Conservation (phyloP, 2,888 invertebrate species). For the Melanargia galathea region DNA sequence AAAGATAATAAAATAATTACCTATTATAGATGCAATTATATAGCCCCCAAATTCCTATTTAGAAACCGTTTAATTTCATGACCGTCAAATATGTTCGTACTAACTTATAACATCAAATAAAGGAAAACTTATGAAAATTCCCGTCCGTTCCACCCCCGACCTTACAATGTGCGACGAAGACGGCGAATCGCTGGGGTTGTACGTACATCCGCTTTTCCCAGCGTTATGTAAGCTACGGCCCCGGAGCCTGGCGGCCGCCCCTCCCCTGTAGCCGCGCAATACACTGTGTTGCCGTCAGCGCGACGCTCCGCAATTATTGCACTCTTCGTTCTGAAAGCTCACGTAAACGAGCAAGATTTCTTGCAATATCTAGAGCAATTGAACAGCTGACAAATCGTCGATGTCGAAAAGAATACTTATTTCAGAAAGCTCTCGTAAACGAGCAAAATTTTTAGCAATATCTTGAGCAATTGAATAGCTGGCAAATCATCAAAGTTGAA, state of each 20-base stretch:
- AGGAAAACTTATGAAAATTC: conserved; percentile 45
- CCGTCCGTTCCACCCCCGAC: conserved; percentile 42
- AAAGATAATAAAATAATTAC: no score
- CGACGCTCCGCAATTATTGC: conserved; percentile 35
- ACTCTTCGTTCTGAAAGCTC: conserved; percentile 28
- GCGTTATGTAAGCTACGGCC: conserved; percentile 79
- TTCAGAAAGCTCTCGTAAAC: neutral
- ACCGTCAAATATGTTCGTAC: no score
- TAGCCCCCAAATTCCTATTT: no score
- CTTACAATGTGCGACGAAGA: conserved; percentile 65
- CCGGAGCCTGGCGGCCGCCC: conserved; percentile 70
- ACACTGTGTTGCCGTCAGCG: conserved; percentile 28
- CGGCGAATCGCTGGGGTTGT: conserved; percentile 57
- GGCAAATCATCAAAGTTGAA: neutral
- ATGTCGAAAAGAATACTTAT: no score
- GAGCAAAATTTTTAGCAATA: neutral
- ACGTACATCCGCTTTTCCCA: conserved; percentile 78
- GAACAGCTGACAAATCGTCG: neutral
- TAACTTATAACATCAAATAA: neutral
- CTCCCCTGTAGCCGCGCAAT: conserved; percentile 32
- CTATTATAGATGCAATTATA: no score
- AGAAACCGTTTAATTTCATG: no score
- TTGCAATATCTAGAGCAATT: neutral
- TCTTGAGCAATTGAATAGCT: neutral
- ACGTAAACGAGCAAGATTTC: neutral